Conservation (phyloP, 1,140 invertebrate species). For the Acyrthosiphon pisum region DNA sequence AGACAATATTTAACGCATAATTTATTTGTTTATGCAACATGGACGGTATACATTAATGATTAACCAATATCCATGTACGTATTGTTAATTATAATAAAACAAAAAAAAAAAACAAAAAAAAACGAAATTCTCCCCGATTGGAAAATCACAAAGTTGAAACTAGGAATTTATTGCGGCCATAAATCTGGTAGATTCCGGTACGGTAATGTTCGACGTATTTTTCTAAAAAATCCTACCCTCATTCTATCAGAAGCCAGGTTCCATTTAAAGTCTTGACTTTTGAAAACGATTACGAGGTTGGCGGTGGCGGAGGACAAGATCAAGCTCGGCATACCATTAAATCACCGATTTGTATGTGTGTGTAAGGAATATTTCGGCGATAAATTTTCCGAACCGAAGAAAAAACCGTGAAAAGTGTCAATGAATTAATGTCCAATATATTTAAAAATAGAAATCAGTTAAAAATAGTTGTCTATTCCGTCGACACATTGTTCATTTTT, state of each 20-base stretch:
- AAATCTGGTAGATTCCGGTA: slow-evolving; percentile 22
- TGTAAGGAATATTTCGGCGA: slow-evolving; percentile 18
- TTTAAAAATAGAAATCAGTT: background rate
- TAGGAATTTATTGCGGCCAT: slow-evolving; percentile 23
- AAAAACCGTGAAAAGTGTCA: slow-evolving; percentile 1
- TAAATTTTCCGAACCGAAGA: background rate
- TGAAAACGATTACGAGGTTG: slow-evolving; percentile 34
- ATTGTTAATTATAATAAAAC: background rate
- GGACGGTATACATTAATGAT: background rate
- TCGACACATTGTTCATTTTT: background rate
- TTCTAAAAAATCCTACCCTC: slow-evolving; percentile 32
- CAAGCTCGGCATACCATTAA: slow-evolving; percentile 30
- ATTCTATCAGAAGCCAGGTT: slow-evolving; percentile 4
- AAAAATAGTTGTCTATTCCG: background rate
- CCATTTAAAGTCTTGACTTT: slow-evolving; percentile 26
- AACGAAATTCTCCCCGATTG: background rate
- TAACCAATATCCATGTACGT: background rate
- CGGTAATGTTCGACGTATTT: slow-evolving; percentile 38
- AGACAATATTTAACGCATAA: background rate
- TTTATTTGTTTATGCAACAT: background rate
- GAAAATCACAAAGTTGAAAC: slow-evolving; percentile 23
- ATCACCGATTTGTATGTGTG: slow-evolving; percentile 38
- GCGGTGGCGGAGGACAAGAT: background rate
- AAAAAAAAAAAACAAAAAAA: background rate
- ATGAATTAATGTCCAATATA: slow-evolving; percentile 15